Base-by-base conservation (phyloP, 2,113 vertebrate genomes). In the Psophia crepitans region DNA sequence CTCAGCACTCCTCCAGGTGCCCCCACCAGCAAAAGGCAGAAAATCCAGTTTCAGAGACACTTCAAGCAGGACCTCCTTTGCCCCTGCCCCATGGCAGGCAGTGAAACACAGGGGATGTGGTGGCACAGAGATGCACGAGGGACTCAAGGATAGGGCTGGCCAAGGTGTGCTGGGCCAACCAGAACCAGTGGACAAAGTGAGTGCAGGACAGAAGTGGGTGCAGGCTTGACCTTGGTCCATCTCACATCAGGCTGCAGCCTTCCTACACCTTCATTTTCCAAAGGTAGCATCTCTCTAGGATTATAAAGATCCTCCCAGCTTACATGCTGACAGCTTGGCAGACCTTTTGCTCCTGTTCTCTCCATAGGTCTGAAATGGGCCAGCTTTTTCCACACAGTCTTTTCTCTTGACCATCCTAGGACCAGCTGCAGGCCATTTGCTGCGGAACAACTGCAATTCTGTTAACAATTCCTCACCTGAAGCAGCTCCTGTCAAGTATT, bases 101-200 rank as follows among this genome's bases (percentile, higher is more conserved):
- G 49, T 4, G 33, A 61, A 58, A 48, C 43, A 64, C 26, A 21
- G 37, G 26, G 69, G 33, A 32, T 21, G 10, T 1, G 2, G 12
- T 6, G 19, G 33, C 22, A 89, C 6, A 17, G 44, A 37, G 6
- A 18, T 4, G 8, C 3, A 5, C 0, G 0, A 78, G 15, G 56
- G 20, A 17, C 14, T 18, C 0, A 0, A 5, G 14, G 5, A 71
- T 49, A 19, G n/a, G 21, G 6, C 32, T 58, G 46, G 7, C 19
- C 46, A 30, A 44, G 30, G 22, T 46, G 22, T 23, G 12, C 33
- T 23, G 15, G 28, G 32, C 22, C 63, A 83, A 11, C 39, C 15
- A 76, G 24, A 58, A 64, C 17, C 35, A 41, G 61, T 1, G 3
- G 27, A 32, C 27, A 75, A 81, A 89, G 33, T 2, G 14, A 66